Conservation (phyloP, 2,113 vertebrate genomes). For the Furnarius figulus region DNA sequence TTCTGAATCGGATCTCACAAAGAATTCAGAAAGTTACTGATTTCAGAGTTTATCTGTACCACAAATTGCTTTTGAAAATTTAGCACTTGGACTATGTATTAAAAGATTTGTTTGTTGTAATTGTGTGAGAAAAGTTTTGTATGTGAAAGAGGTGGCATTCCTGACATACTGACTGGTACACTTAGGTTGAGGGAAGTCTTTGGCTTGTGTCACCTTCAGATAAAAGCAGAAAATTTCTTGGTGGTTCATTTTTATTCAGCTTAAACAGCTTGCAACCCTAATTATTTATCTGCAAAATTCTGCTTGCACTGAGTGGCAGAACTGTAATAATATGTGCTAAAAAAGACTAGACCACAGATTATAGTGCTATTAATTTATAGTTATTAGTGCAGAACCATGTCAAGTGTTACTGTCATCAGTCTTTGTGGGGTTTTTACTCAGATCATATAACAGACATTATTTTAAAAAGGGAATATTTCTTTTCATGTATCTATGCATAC, state of each 20-base stretch:
- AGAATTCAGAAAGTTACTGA: neutral
- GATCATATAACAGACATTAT: neutral
- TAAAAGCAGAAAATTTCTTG: neutral
- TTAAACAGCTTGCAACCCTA: neutral
- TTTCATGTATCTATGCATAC: neutral
- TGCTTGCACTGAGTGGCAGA: neutral
- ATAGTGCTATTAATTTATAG: neutral
- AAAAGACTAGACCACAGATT: neutral
- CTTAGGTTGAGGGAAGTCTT: rapidly evolving
- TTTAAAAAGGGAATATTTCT: neutral
- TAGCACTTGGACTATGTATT: neutral
- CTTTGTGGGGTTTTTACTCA: neutral
- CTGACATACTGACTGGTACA: neutral
- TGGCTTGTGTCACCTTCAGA: neutral
- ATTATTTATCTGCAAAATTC: neutral
- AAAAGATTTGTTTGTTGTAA: neutral
- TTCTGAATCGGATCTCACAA: neutral
- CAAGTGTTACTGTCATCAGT: neutral
- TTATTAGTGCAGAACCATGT: neutral
- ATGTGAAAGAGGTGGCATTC: neutral
- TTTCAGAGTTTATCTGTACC: neutral
- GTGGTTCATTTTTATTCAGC: neutral
- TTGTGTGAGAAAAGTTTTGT: neutral
- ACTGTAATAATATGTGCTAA: neutral
- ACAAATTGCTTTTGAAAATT: neutral